phyloP scores from a whole-genome alignment of 2,888 invertebrate genomes.

The Eumerus sabulonum region DNA sequence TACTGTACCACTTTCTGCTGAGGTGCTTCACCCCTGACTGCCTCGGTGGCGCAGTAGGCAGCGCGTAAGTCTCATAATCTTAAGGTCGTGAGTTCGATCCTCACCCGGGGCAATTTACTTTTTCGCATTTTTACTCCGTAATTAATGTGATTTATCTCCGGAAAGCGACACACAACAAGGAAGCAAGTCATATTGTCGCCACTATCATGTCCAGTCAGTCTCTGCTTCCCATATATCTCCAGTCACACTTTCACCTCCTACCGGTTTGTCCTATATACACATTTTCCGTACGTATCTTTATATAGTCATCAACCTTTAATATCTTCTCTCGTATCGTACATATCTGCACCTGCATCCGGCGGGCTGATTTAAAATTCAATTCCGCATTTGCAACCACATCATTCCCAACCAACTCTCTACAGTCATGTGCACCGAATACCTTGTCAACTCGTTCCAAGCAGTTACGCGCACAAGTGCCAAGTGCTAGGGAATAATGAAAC shows the following conservation, averaged over 20 bases:
- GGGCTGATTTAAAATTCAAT: slow-evolving; percentile 32
- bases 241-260: too few species aligned
- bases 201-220: too few species aligned
- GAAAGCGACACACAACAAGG: too few species aligned
- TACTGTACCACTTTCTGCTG: too few species aligned
- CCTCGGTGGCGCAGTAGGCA: slow-evolving; percentile 69
- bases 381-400: slow-evolving; percentile 14
- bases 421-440: slow-evolving; percentile 4
- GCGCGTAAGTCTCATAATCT: slow-evolving; percentile 70
- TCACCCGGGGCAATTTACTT: slow-evolving; percentile 72
- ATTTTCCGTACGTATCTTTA: too few species aligned
- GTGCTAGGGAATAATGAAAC: slow-evolving; percentile 52
- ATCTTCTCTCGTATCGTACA: not conserved
- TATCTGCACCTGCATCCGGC: slow-evolving; percentile 11
- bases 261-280: too few species aligned
- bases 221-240: too few species aligned
- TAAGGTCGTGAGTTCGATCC: slow-evolving; percentile 70
- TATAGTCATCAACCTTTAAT: too few species aligned
- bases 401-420: slow-evolving; percentile 12
- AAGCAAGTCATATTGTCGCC: too few species aligned
- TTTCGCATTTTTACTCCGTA: slow-evolving; percentile 23
- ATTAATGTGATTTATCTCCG: too few species aligned
- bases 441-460: slow-evolving; percentile 3
- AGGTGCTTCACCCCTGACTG: not conserved
- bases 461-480: slow-evolving; percentile 39